These are phyloP conservation scores for Artemia franciscana DNA, from an alignment of 1,140 invertebrate species.

Conservation along the genomic window DNA sequence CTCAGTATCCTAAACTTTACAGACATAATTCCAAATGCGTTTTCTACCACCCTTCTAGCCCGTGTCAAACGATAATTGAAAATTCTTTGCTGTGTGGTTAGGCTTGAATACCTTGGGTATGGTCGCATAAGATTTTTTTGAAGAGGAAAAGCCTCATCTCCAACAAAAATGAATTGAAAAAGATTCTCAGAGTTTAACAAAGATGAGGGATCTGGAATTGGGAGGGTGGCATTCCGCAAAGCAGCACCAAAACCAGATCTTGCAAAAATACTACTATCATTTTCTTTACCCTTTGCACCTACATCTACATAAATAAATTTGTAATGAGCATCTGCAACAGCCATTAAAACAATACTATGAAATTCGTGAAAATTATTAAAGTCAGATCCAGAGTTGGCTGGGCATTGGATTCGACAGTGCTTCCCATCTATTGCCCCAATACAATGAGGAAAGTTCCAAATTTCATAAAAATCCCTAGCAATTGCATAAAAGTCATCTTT, in stretches of 20 bases:
- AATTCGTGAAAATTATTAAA: slow-evolving; percentile 28
- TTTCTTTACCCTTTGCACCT: slow-evolving; percentile 20
- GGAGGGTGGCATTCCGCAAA: slow-evolving; percentile 15
- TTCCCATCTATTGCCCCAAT: slow-evolving; percentile 26
- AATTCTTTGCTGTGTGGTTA: slow-evolving; percentile 12
- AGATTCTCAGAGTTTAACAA: slow-evolving; percentile 11
- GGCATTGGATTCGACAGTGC: slow-evolving; percentile 23
- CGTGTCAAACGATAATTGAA: slow-evolving; percentile 7
- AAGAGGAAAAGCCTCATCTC: slow-evolving; percentile 24
- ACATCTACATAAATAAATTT: slow-evolving; percentile 23
- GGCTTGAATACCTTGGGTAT: slow-evolving; percentile 16
- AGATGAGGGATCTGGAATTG: slow-evolving; percentile 11
- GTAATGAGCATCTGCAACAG: slow-evolving; percentile 23
- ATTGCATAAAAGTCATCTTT: neutral
- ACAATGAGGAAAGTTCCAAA: slow-evolving; percentile 20
- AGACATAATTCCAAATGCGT: slow-evolving; percentile 6
- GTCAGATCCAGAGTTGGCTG: slow-evolving; percentile 20
- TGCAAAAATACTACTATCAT: slow-evolving; percentile 20
- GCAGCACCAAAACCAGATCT: slow-evolving; percentile 14
- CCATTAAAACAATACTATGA: slow-evolving; percentile 26
- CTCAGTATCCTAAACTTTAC: slow-evolving; percentile 4
- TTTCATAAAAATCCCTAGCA: neutral
- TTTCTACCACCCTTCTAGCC: slow-evolving; percentile 3
- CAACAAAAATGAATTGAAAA: slow-evolving; percentile 19
- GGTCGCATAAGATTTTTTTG: slow-evolving; percentile 22